Percentiles rank a stretch among this genome's conserved stretches.
Evolutionary conservation across 2,797 vertebrate species (phyloP).

Genomic region (Coracias cyanogaster): DNA sequence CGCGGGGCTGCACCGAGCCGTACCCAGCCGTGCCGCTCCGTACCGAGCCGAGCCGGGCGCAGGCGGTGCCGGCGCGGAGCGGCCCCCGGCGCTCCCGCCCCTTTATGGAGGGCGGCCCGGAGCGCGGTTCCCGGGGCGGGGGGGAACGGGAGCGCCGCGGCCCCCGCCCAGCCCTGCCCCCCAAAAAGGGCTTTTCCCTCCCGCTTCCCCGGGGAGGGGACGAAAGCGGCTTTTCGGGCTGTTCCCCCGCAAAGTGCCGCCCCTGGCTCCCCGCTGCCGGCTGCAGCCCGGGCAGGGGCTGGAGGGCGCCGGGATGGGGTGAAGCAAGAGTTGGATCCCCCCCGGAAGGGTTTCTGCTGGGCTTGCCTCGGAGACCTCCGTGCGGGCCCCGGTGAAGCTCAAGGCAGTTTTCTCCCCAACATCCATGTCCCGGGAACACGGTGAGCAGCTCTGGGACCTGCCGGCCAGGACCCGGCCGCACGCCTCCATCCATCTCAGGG

Average conservation of each 20-base stretch:
- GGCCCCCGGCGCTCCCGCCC: constrained; percentile 48
- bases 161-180: background rate
- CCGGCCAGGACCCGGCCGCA: background rate
- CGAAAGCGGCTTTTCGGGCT: background rate
- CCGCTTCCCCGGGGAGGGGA: background rate
- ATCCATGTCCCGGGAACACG: background rate
- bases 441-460: background rate
- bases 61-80: constrained; percentile 8
- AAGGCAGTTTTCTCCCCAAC: background rate
- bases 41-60: background rate
- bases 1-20: background rate
- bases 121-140: background rate
- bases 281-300: background rate
- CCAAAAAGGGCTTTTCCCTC: background rate
- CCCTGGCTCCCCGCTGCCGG: background rate
- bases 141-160: background rate
- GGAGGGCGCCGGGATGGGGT: no score
- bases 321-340: background rate
- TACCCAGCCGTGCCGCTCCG: background rate
- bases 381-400: background rate
- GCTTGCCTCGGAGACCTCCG: background rate
- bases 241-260: background rate
- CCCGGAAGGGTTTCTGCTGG: background rate
- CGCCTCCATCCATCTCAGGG: background rate
- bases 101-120: constrained; percentile 58